Evolutionary conservation across 2,888 invertebrate genomes (phyloP).

Genomic region (Trachelus troglodyta): DNA sequence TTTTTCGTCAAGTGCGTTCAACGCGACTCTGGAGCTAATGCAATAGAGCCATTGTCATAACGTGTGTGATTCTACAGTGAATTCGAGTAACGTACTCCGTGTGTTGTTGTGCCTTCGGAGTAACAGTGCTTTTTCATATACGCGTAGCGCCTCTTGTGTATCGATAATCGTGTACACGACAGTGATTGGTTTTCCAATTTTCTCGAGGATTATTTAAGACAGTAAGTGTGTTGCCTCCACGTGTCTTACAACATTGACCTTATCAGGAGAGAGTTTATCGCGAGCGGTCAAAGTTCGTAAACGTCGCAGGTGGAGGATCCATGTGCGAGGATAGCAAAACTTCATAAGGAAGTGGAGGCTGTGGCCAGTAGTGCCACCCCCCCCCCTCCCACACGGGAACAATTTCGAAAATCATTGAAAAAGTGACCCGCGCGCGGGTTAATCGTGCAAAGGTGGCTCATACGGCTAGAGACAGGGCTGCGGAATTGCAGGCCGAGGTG

Average conservation of each 20-base stretch:
- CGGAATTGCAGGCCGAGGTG: conserved; percentile 62
- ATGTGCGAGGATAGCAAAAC: neutral
- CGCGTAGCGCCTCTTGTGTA: neutral
- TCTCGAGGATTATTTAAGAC: neutral
- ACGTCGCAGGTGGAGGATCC: neutral
- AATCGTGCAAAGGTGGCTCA: conserved; percentile 58
- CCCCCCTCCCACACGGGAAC: neutral
- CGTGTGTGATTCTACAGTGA: neutral
- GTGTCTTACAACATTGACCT: neutral
- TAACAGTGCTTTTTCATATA: neutral
- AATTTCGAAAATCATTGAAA: conserved; percentile 24
- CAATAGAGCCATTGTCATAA: neutral
- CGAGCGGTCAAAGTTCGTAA: conserved; percentile 14
- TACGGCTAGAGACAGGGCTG: conserved; percentile 57
- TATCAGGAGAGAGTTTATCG: conserved; percentile 26
- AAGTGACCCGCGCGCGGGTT: conserved; percentile 35
- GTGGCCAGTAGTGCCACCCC: neutral
- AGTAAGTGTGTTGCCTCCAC: neutral
- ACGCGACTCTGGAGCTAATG: neutral
- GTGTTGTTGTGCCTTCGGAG: neutral
- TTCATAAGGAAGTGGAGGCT: neutral
- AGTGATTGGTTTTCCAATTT: neutral
- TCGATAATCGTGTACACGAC: neutral
- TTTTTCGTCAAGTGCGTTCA: neutral
- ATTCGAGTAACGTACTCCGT: neutral